Evolutionary conservation across 2,888 invertebrate genomes (phyloP), one percentile per base, ranked within the genome.

Genomic region (Syrphus vitripennis): DNA sequence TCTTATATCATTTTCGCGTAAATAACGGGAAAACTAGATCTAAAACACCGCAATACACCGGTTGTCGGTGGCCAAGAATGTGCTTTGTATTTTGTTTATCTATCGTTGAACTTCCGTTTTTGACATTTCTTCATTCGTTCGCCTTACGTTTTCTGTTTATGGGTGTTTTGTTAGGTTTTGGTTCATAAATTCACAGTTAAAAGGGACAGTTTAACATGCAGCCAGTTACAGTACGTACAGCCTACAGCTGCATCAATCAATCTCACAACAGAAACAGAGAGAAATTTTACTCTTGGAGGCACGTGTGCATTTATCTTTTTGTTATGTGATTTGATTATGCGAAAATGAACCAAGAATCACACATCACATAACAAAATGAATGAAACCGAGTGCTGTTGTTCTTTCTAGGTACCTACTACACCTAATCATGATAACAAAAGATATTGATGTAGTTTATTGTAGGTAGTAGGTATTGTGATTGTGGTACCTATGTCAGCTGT

Each of bases 51-150:
- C 55, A 12, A 34, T 24, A 78, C 55, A 78, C 77, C 82, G 74
- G 82, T 77, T 63, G 72, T 63, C 31, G 57, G n/a, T 55, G 70
- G 59, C 50, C 67, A 77, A 78, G 65, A 67, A 57, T 74, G 57
- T 86, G 57, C 65, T 72, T 82, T 82, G n/a, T 82, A 74, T 86
- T 86, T 86, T 86, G 77, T 78, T 77, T 86, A 70, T 70, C 37
- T 81, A 69, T 72, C 55, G 50, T 72, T 86, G 82, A 82, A 86
- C 82, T 82, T 84, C 75, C 76, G 83, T 59, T 83, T 87, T 83
- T 87, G 87, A 87, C 83, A 83, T 82, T 82, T 82, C 77, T 67
- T 61, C 40, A 59, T 31, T 24, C 24, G 31, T 63, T 82, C n/a
- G n/a, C 50, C 37, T 37, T 77, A 16, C 14, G 37, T 61, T 77